Evolutionary conservation across 2,113 vertebrate genomes (phyloP).

Genomic region (Philantomba maxwellii): DNA sequence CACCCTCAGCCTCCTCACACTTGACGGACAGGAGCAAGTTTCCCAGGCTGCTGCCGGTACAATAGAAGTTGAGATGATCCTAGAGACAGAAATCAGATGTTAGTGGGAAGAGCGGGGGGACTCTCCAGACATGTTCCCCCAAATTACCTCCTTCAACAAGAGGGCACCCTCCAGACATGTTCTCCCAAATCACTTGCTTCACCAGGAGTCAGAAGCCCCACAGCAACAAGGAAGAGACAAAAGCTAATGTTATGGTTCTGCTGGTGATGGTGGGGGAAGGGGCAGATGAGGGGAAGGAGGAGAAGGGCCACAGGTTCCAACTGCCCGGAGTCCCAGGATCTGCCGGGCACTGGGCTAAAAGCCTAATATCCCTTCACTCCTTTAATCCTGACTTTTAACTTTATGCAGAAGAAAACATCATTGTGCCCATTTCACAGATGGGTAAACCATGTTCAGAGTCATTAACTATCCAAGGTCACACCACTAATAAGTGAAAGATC

Average conservation of each 20-base stretch:
- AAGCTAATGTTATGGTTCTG: no score
- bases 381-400: background rate
- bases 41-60: conserved; percentile 88
- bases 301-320: background rate
- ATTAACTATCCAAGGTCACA: background rate
- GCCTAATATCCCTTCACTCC: background rate
- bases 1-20: conserved; percentile 88
- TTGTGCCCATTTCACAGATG: background rate
- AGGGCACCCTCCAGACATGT: background rate
- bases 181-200: background rate
- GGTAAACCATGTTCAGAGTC: background rate
- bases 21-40: conserved; percentile 92
- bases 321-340: background rate
- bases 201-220: background rate
- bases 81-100: conserved; percentile 72
- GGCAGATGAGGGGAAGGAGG: no score
- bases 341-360: background rate
- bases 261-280: accelerated
- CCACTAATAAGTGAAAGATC: background rate
- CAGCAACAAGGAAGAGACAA: background rate
- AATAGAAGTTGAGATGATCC: conserved; percentile 96
- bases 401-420: background rate
- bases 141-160: background rate
- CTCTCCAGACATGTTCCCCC: background rate
- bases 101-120: background rate